Evolutionary conservation across 2,797 vertebrate species (phyloP).

Genomic region (Sebastes steindachneri): DNA sequence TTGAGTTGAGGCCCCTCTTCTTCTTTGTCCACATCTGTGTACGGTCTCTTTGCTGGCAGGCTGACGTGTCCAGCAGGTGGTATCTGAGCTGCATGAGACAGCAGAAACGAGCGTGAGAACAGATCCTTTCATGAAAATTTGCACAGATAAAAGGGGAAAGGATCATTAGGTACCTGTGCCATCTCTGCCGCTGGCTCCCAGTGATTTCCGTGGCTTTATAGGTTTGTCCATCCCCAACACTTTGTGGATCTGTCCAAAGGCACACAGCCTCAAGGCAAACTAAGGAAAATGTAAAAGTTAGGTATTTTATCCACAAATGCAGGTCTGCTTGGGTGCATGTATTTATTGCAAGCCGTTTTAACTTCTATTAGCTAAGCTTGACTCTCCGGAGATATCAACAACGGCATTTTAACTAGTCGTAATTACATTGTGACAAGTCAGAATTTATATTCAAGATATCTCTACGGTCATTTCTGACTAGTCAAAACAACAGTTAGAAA

Average conservation of each 20-base stretch:
- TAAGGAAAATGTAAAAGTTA: conserved; percentile 55
- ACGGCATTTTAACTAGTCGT: too few species aligned
- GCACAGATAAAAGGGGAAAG: not conserved
- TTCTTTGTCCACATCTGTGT: conserved; percentile 86
- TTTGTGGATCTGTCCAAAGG: conserved; percentile 95
- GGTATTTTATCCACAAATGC: not conserved
- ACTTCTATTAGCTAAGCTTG: too few species aligned
- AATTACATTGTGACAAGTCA: too few species aligned
- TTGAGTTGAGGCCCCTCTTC: conserved; percentile 88
- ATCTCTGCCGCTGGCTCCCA: conserved; percentile 59
- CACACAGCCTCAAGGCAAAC: conserved; percentile 92
- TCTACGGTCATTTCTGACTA: too few species aligned
- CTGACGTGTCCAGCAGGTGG: conserved; percentile 84
- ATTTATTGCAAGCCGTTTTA: not conserved
- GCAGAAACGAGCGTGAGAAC: not conserved
- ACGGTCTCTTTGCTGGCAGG: conserved; percentile 86
- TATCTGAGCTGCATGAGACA: conserved; percentile 83
- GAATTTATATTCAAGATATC: too few species aligned
- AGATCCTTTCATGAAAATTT: not conserved
- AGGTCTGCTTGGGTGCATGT: not conserved
- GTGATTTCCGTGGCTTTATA: conserved; percentile 85
- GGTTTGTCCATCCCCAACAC: conserved; percentile 95
- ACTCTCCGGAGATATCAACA: too few species aligned
- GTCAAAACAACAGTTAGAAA: too few species aligned
- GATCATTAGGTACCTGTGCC: conserved; percentile 72